phyloP scores from a whole-genome alignment of 2,113 vertebrate species.

The Nycticebus coucang region DNA sequence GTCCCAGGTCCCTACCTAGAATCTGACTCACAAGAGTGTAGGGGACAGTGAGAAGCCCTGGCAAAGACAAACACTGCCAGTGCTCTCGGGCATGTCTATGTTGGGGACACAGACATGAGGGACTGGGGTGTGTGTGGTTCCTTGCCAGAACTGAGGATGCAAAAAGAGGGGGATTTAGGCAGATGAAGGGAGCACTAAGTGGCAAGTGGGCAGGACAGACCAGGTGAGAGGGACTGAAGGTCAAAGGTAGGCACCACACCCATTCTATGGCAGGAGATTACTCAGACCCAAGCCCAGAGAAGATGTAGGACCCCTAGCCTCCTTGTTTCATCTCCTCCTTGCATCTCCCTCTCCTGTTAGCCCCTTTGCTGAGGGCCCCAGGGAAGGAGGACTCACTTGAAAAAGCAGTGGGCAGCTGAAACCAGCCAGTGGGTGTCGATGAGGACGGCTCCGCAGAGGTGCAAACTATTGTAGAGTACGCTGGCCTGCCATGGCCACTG shows the following conservation, averaged over 20 bases:
- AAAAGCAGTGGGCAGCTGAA: conserved; percentile 65
- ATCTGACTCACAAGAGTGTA: neutral
- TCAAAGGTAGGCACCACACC: neutral
- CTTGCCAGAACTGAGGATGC: neutral
- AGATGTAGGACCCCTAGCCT: neutral
- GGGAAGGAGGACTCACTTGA: conserved; percentile 57
- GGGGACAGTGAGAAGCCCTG: neutral
- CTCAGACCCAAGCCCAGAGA: neutral
- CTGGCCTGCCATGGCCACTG: conserved; percentile 88
- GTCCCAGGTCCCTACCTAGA: neutral
- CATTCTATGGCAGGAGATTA: neutral
- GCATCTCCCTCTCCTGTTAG: no score
- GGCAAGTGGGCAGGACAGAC: neutral
- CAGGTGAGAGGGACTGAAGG: neutral
- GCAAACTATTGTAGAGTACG: conserved; percentile 77
- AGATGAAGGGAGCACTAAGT: neutral
- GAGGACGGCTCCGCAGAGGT: conserved; percentile 87
- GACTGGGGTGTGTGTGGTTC: no score
- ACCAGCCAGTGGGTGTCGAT: conserved; percentile 81
- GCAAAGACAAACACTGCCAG: neutral
- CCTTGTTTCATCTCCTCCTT: neutral
- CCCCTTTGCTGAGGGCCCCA: neutral
- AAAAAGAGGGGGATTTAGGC: neutral
- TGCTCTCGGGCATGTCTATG: neutral
- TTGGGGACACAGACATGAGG: neutral